Percentiles rank a stretch among this genome's conserved stretches.
Evolutionary conservation across 2,888 invertebrate genomes (phyloP).

Genomic region (Philereme vetulata): DNA sequence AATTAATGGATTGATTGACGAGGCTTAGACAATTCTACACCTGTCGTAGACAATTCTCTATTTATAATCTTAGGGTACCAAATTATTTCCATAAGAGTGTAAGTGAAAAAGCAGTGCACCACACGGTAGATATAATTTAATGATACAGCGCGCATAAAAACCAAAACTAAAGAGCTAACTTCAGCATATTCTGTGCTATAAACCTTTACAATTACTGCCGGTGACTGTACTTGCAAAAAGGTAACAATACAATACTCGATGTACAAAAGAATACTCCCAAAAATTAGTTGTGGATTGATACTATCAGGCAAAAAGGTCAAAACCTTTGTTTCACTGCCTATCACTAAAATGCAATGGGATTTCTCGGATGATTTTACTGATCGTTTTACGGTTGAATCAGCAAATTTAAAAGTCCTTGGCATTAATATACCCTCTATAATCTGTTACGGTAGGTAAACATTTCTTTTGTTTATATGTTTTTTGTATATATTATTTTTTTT

Average conservation of each 20-base stretch:
- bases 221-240: background rate
- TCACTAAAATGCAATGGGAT: conserved; percentile 30
- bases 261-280: conserved; percentile 7
- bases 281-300: background rate
- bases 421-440: background rate
- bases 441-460: background rate
- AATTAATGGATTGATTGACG: too few species aligned
- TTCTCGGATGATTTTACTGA: conserved; percentile 30
- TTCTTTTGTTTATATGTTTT: background rate
- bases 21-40: too few species aligned
- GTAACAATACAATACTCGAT: background rate
- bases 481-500: conserved; percentile 1
- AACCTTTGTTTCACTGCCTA: conserved; percentile 31
- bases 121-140: background rate
- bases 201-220: conserved; percentile 1
- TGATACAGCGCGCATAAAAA: background rate
- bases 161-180: conserved; percentile 2
- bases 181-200: conserved; percentile 4
- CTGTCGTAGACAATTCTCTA: too few species aligned
- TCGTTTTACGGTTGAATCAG: conserved; percentile 27
- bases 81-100: too few species aligned
- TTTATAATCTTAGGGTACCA: too few species aligned
- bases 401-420: conserved; percentile 14
- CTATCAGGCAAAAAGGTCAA: background rate
- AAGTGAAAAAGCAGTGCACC: too few species aligned